Conservation (phyloP, 2,888 invertebrate species). For the Lasioglossum pauxillum region DNA sequence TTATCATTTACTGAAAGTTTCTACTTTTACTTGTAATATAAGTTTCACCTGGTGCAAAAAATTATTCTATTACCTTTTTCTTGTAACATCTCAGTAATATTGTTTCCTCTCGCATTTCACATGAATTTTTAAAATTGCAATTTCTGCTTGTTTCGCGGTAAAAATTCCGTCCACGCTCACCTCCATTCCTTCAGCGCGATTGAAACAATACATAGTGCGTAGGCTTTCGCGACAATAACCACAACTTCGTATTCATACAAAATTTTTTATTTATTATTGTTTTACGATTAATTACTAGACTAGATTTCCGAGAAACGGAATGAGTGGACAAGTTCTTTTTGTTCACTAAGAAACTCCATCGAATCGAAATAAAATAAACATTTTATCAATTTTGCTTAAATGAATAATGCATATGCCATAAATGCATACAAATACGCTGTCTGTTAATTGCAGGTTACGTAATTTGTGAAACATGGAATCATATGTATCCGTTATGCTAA, state of each 20-base stretch:
- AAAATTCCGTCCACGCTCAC: background rate
- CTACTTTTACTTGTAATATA: background rate
- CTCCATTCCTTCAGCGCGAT: background rate
- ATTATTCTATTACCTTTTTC: background rate
- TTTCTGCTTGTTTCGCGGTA: background rate
- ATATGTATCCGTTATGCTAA: background rate
- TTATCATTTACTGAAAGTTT: background rate
- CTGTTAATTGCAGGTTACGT: background rate
- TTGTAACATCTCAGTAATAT: background rate
- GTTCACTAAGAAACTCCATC: too few species aligned
- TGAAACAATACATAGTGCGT: background rate
- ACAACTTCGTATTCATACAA: background rate
- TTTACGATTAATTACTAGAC: background rate
- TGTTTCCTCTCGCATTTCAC: background rate
- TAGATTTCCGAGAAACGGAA: too few species aligned
- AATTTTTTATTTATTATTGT: background rate
- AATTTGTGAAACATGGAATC: background rate
- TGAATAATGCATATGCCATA: background rate
- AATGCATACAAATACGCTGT: background rate
- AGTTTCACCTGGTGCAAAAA: background rate
- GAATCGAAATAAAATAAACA: background rate
- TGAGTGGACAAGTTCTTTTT: too few species aligned
- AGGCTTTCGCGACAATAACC: background rate
- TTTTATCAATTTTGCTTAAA: background rate
- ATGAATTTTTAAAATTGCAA: background rate